Percentiles rank a stretch among this genome's conserved stretches.
phyloP scores from a whole-genome alignment of 2,797 vertebrate species.

The Staurois parvus region DNA sequence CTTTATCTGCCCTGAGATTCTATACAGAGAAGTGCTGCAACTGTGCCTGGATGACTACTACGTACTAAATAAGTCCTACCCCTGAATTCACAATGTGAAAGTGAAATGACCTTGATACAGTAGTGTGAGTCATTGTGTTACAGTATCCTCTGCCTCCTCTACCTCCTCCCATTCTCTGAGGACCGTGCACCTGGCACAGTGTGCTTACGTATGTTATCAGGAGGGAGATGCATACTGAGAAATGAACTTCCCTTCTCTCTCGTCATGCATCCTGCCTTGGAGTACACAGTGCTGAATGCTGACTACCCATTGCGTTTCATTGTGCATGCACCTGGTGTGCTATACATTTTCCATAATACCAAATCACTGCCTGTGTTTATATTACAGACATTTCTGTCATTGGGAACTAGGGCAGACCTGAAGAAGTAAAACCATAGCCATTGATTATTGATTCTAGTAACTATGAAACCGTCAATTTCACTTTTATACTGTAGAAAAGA shows the following conservation, averaged over 20 bases:
- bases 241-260: slow-evolving; percentile 22
- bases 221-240: not conserved
- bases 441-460: not conserved
- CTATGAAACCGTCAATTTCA: not conserved
- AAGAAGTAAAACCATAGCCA: not conserved
- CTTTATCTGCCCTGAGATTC: not conserved
- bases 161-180: slow-evolving; percentile 8
- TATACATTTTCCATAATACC: not conserved
- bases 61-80: not conserved
- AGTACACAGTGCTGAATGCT: not conserved
- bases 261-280: not conserved
- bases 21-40: not conserved
- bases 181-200: slow-evolving; percentile 19
- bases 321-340: not conserved
- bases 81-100: slow-evolving; percentile 5
- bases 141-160: slow-evolving; percentile 3
- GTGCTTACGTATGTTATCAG: not conserved
- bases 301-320: not conserved
- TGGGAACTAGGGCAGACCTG: not conserved
- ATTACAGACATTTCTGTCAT: not conserved
- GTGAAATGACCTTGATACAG: slow-evolving; percentile 26
- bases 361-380: not conserved
- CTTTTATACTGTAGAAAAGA: not conserved
- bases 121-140: not conserved
- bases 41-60: not conserved